Percentiles rank a stretch among this genome's conserved stretches.
phyloP scores from a whole-genome alignment of 2,888 invertebrate genomes.

The Napeogenes inachia region DNA sequence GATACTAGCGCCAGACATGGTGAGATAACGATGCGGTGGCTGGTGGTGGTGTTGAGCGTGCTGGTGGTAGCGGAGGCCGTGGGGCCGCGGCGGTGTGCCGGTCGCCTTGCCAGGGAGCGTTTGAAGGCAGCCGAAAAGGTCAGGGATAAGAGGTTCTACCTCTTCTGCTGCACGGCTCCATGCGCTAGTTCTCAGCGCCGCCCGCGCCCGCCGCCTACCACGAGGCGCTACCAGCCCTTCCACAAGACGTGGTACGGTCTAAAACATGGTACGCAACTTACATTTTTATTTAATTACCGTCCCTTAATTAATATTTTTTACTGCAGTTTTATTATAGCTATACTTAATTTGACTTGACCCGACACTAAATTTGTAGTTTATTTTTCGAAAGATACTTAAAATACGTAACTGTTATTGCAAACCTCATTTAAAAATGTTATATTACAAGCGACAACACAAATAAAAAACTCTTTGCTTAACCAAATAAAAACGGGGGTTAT shows the following conservation, averaged over 20 bases:
- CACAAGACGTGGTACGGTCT: conserved; percentile 69
- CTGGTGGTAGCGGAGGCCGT: conserved; percentile 38
- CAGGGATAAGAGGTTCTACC: conserved; percentile 63
- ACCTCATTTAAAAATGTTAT: background rate
- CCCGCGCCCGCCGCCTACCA: conserved; percentile 45
- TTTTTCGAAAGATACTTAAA: background rate
- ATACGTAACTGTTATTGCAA: background rate
- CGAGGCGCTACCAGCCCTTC: conserved; percentile 61
- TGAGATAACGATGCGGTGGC: conserved; percentile 50
- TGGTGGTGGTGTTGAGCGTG: conserved; percentile 35
- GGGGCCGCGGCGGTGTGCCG: conserved; percentile 59
- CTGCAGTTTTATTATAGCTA: background rate
- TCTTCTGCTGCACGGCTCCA: conserved; percentile 57
- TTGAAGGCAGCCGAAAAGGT: conserved; percentile 70
- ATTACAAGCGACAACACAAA: background rate
- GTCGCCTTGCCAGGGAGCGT: conserved; percentile 61
- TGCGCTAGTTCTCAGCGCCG: conserved; percentile 48
- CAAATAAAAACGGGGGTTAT: background rate
- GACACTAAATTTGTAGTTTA: background rate
- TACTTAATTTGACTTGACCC: background rate
- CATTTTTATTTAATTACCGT: background rate
- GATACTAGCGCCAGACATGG: conserved; percentile 11
- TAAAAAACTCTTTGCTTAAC: background rate
- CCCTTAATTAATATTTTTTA: background rate
- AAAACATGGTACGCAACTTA: conserved; percentile 54